phyloP scores from a whole-genome alignment of 1,140 invertebrate species.

The Halotydeus destructor region DNA sequence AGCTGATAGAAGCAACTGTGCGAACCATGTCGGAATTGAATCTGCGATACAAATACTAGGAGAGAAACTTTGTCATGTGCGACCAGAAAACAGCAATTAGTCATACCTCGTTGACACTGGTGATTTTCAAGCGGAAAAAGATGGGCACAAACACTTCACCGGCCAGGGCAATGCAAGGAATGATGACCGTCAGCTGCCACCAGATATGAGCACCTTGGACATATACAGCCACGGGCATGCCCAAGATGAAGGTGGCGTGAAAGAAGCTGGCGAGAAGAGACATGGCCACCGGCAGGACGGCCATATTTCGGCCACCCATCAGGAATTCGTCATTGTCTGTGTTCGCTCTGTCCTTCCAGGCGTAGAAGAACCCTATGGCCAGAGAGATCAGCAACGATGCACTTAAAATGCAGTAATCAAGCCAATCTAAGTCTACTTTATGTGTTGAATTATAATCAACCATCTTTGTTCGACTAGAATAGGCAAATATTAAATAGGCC shows the following conservation, averaged over 20 bases:
- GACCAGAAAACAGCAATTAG: not conserved
- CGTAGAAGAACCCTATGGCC: conserved; percentile 21
- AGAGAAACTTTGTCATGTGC: not conserved
- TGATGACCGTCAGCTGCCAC: not conserved
- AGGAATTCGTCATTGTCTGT: conserved; percentile 17
- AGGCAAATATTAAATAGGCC: no score
- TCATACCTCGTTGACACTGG: not conserved
- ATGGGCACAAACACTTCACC: not conserved
- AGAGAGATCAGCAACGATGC: conserved; percentile 20
- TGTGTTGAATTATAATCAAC: no score
- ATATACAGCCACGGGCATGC: conserved; percentile 17
- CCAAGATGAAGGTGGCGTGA: conserved; percentile 19
- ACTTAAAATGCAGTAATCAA: conserved; percentile 22
- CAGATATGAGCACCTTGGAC: not conserved
- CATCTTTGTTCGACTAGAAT: no score
- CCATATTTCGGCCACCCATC: conserved; percentile 15
- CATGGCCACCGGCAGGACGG: conserved; percentile 17
- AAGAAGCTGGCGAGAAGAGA: conserved; percentile 20
- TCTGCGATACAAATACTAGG: not conserved
- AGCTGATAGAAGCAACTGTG: not conserved
- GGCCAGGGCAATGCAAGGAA: not conserved
- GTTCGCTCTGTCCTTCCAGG: conserved; percentile 15
- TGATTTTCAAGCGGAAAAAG: not conserved
- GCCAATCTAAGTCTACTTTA: not conserved
- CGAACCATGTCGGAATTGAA: not conserved